Evolutionary conservation across 2,113 vertebrate genomes (phyloP).

Genomic region (Stegastes partitus): DNA sequence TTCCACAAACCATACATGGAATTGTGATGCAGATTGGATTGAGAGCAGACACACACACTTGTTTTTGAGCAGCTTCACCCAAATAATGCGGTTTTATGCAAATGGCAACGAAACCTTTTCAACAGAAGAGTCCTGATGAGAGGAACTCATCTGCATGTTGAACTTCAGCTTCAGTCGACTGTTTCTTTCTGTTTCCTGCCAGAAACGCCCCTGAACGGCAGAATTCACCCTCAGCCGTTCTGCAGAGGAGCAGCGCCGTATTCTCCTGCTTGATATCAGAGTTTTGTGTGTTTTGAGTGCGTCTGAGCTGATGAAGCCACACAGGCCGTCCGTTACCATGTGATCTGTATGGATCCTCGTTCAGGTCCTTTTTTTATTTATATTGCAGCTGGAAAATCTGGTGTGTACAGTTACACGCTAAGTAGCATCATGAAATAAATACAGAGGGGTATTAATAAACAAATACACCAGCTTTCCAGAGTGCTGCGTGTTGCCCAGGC

Average conservation of each 20-base stretch:
- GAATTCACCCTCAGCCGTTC: slow-evolving; percentile 11
- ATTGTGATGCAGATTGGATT: slow-evolving; percentile 11
- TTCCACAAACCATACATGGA: slow-evolving; percentile 2
- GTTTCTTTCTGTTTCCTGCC: too few relatives aligned
- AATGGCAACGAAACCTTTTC: not conserved
- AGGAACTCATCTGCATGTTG: too few relatives aligned
- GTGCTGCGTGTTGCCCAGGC: slow-evolving; percentile 26
- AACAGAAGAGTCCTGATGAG: not conserved
- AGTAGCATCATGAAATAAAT: slow-evolving; percentile 28
- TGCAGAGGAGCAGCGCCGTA: not conserved
- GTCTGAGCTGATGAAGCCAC: not conserved
- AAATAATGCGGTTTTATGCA: not conserved
- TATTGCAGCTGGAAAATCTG: slow-evolving; percentile 7
- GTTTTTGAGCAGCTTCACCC: not conserved
- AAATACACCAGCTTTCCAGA: slow-evolving; percentile 16
- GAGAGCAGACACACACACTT: not conserved
- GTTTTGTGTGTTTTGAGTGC: slow-evolving; percentile 2
- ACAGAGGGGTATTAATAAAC: slow-evolving; percentile 35
- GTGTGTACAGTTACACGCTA: slow-evolving; percentile 54
- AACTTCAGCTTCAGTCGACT: too few relatives aligned
- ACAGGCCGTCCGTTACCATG: slow-evolving; percentile 15
- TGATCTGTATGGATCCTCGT: slow-evolving; percentile 9
- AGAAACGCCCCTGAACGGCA: not conserved
- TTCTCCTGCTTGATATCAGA: not conserved
- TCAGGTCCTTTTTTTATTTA: slow-evolving; percentile 49